These are phyloP conservation scores for Hirtodrosophila alboralis DNA, from an alignment of 2,888 invertebrate species.

Conservation along the genomic window DNA sequence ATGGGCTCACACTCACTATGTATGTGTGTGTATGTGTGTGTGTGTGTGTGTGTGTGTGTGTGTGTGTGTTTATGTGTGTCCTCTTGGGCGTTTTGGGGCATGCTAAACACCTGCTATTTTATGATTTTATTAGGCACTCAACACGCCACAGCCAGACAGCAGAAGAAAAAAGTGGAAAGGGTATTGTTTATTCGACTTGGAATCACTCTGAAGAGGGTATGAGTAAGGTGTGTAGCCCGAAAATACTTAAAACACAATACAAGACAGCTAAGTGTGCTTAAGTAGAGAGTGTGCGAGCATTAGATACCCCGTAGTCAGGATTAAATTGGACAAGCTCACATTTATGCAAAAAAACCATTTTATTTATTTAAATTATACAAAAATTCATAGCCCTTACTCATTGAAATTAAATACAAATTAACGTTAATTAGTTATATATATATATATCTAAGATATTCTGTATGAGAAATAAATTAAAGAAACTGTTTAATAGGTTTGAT, in stretches of 20 bases:
- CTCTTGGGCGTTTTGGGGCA: conserved; percentile 47
- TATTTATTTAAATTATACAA: no score
- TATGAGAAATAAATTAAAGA: no score
- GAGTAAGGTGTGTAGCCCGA: neutral
- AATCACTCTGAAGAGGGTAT: no score
- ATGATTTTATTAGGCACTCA: conserved; percentile 75
- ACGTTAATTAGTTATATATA: no score
- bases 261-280: neutral
- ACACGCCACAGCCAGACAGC: conserved; percentile 50
- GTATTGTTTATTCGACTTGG: no score
- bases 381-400: no score
- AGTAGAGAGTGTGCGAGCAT: neutral
- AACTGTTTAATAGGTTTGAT: no score
- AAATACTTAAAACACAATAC: neutral
- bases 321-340: no score
- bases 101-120: conserved; percentile 71
- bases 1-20: neutral
- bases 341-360: no score
- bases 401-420: no score
- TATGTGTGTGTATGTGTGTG: conserved; percentile 13
- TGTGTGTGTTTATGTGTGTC: conserved; percentile 7
- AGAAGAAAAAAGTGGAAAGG: no score
- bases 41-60: conserved; percentile 4
- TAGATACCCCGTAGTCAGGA: neutral
- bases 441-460: no score